Evolutionary conservation across 2,888 invertebrate genomes (phyloP).

Genomic region (Eupithecia subumbrata): DNA sequence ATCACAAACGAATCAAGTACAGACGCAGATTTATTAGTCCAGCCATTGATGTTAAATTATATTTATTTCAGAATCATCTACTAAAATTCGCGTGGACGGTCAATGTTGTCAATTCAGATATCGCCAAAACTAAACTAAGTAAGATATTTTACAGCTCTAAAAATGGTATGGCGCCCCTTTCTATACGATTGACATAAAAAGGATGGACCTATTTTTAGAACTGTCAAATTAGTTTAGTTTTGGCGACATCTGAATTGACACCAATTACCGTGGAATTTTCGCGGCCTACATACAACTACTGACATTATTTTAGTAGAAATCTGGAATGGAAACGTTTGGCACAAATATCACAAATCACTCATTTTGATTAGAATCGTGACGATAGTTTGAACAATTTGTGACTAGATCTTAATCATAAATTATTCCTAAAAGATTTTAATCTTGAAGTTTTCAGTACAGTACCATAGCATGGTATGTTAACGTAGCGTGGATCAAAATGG

Average conservation of each 20-base stretch:
- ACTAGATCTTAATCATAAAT: not conserved
- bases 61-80: not conserved
- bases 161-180: too few species aligned
- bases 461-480: not conserved
- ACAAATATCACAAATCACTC: not conserved
- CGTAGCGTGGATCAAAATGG: not conserved
- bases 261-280: not conserved
- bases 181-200: too few species aligned
- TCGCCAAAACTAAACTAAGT: too few species aligned
- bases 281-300: not conserved
- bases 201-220: too few species aligned
- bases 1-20: too few species aligned
- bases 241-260: too few species aligned
- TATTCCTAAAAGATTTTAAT: not conserved
- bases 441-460: not conserved
- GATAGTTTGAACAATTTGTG: not conserved
- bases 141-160: too few species aligned
- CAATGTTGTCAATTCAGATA: not conserved
- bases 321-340: not conserved
- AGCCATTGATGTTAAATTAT: not conserved
- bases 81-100: not conserved
- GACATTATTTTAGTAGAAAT: not conserved
- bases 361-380: not conserved
- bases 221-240: too few species aligned
- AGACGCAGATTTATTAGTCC: not conserved